Base-by-base conservation (phyloP, 2,888 invertebrate species). In the Meganola albula region DNA sequence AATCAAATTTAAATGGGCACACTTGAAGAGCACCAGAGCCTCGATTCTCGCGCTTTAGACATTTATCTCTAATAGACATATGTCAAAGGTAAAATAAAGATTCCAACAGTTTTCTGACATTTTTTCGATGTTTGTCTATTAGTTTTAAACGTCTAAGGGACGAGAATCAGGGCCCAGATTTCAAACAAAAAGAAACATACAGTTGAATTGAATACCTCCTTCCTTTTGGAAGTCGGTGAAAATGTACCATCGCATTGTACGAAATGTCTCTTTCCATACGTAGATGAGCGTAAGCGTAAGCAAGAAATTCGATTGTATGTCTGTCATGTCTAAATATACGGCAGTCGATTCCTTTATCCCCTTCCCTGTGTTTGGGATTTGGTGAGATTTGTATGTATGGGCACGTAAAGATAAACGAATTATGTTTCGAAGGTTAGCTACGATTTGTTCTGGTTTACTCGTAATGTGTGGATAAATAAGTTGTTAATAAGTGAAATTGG, bases 251-350 rank as follows among this genome's bases (percentile, higher is more conserved):
- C 4, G 6, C 16, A 16, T 16, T 16, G 16, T 16, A 16, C 6
- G 4, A 16, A 16, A 5, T 16, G 16, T 16, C 16, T 16, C 4
- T 16, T 16, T 16, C 6, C 6, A 4, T 16, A 16, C 6, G 4
- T 16, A 16, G 4, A 16, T 16, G 16, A 16, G 6, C 16, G 16
- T 4, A 16, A 16, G 16, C 16, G 4, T 40, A 44, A 48, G 40
- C 40, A 27, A 12, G 9, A 34, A 35, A 26, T 21, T 36, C 14
- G 29, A 37, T 30, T 39, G 30, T 36, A 9, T 23, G 24, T 27
- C 18, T 28, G 23, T 28, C 11, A 14, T 28, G 12, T 5, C 21
- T 25, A 8, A 18, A 33, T 34, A 27, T 33, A 14, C 34, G 14
- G 23, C 23, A 27, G 30, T 2, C 7, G 11, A 4, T 28, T 34